These are phyloP conservation scores for Muscicapa comitata DNA, from an alignment of 2,797 vertebrate species.

Conservation along the genomic window DNA sequence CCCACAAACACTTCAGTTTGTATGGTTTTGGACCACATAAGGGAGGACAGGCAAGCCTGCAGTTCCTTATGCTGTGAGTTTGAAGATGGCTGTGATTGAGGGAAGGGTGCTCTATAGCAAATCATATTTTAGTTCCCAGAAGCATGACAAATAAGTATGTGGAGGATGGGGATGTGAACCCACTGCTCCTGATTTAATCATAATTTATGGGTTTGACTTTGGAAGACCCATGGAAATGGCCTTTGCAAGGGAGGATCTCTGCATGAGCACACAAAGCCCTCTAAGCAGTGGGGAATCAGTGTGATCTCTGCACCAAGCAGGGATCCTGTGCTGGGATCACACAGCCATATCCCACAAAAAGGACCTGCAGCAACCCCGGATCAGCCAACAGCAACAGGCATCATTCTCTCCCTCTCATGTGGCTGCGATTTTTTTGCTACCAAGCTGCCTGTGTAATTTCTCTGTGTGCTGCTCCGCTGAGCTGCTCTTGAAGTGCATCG, in stretches of 20 bases:
- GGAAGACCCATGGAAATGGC: background rate
- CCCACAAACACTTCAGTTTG: background rate
- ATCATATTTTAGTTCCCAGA: slow-evolving; percentile 10
- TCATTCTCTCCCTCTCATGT: background rate
- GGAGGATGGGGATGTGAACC: background rate
- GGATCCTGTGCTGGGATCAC: background rate
- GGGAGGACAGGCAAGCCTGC: background rate
- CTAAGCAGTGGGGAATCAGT: background rate
- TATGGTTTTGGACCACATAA: background rate
- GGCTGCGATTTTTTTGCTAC: background rate
- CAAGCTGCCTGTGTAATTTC: background rate
- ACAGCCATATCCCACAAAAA: background rate
- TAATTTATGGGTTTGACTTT: slow-evolving; percentile 25
- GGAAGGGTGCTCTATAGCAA: background rate
- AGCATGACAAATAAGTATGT: background rate
- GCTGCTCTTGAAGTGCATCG: background rate
- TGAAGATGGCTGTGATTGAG: background rate
- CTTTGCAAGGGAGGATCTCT: background rate
- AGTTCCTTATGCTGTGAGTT: background rate
- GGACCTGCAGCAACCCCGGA: background rate
- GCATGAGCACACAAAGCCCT: accelerated
- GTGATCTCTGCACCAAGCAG: background rate
- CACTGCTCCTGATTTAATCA: slow-evolving; percentile 13
- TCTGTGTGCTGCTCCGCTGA: background rate
- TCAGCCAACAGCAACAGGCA: accelerated